Conservation (phyloP, 2,888 invertebrate genomes). For the Cyclophora albipunctata region DNA sequence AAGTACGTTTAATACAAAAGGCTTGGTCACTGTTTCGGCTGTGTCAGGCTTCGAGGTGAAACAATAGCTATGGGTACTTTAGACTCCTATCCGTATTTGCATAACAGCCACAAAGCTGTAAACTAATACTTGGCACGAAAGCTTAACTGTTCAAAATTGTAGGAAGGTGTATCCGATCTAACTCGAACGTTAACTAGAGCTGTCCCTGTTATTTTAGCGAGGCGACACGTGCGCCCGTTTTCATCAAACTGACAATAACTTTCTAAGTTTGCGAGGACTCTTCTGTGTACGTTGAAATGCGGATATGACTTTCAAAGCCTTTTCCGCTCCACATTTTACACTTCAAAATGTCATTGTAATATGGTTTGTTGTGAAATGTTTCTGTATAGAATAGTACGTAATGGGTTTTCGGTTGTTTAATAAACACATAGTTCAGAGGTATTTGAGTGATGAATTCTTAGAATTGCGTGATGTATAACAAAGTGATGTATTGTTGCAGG, state of each 20-base stretch:
- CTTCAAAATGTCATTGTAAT: conserved; percentile 1
- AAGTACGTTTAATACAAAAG: background rate
- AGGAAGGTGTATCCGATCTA: conserved; percentile 26
- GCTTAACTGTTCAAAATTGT: conserved; percentile 29
- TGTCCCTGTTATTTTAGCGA: conserved; percentile 12
- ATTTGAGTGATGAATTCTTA: background rate
- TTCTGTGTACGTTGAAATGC: conserved; percentile 12
- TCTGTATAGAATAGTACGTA: background rate
- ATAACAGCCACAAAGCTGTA: conserved; percentile 34
- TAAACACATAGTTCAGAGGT: background rate
- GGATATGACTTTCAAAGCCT: conserved; percentile 15
- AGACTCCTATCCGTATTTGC: conserved; percentile 33
- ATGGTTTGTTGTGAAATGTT: conserved; percentile 2
- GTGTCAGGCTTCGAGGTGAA: conserved; percentile 20
- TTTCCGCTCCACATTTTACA: conserved; percentile 12
- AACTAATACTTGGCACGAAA: conserved; percentile 36
- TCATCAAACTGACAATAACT: conserved; percentile 22
- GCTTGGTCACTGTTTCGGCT: conserved; percentile 1
- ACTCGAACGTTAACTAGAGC: conserved; percentile 11
- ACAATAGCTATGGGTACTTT: conserved; percentile 26
- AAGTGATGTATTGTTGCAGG: conserved; percentile 36
- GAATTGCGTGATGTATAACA: background rate
- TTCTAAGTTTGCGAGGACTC: conserved; percentile 15
- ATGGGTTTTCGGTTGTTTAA: background rate
- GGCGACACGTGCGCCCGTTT: conserved; percentile 15